Base-by-base conservation (phyloP, 92 coral and sea anemone species). In the Epizoanthus ramosus region DNA sequence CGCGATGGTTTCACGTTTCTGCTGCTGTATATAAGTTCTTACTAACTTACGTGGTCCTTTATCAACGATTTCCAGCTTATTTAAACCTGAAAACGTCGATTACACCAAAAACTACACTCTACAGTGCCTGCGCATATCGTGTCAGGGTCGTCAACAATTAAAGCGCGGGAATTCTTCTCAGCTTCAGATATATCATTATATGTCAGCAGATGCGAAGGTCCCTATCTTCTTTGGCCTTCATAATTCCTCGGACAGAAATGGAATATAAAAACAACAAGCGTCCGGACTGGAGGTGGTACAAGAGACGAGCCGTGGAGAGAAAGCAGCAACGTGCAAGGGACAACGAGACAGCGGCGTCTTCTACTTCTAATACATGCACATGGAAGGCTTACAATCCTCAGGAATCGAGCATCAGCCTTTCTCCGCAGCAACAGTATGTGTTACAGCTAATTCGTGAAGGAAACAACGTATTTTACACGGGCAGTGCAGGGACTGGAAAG, bases 401-500 rank as follows among this genome's bases (percentile, higher is more conserved):
- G n/a, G 84, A 77, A 53, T 72, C 67, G 7, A 84, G 33, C 25
- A 73, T 85, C 7, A 22, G 74, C 19, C 89, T 89, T 17, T 89
- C 92, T 28, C 60, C 84, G 2, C 92, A 89, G 50, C 92, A 89
- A 45, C 43, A 70, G 33, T 69, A 89, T 24, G 92, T 89, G 14
- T 57, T 89, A 68, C 28, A 89, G 58, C 35, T 85, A 63, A 85
- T 89, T 41, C 83, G 92, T n/a, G 45, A 85, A 54, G 89, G 92
- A n/a, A 84, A 85, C 73, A 89, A 81, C 79, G 92, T 89, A 53
- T 89, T 89, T 39, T 89, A 85, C 71, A 89, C 92, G 45, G 92
- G 92, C 8, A 89, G 83, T 60, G 92, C 92, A 4, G 92, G 92
- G 8, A 89, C 87, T 13, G 92, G 92, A 10, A 89, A 89, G 83